These are phyloP conservation scores for Dynastes maya DNA, from an alignment of 2,888 invertebrate species.

Conservation along the genomic window DNA sequence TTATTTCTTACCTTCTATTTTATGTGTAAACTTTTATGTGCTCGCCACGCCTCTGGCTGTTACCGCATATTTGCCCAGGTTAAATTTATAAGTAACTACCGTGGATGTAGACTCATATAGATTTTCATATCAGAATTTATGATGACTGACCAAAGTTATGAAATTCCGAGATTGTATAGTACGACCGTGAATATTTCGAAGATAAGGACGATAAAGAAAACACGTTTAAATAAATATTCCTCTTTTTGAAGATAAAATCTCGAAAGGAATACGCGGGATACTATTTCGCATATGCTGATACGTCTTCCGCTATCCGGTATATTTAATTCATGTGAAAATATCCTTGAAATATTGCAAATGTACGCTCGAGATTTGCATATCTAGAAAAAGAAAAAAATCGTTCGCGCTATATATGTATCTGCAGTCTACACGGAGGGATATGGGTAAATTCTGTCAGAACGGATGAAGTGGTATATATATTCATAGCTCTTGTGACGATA, in stretches of 20 bases:
- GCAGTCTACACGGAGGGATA: not conserved
- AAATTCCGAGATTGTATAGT: constrained; percentile 10
- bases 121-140: not conserved
- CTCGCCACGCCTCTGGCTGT: too few relatives aligned
- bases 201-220: constrained; percentile 21
- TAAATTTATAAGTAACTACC: too few relatives aligned
- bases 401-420: not conserved
- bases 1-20: too few relatives aligned
- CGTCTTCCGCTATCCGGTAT: constrained; percentile 11
- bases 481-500: constrained; percentile 18
- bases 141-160: constrained; percentile 12
- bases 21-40: too few relatives aligned
- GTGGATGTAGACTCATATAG: too few relatives aligned
- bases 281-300: constrained; percentile 27
- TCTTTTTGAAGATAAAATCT: constrained; percentile 1
- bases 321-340: constrained; percentile 32
- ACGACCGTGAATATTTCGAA: not conserved
- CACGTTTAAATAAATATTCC: constrained; percentile 10
- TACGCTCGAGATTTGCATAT: constrained; percentile 32
- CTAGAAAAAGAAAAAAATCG: constrained; percentile 26
- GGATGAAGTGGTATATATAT: constrained; percentile 21
- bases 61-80: too few relatives aligned
- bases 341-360: constrained; percentile 30
- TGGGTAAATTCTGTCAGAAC: constrained; percentile 19
- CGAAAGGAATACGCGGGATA: not conserved